Percentiles rank a stretch among this genome's conserved stretches.
Conservation (phyloP, 92 coral and sea anemone species). For the Chrysogorgia sp. region DNA sequence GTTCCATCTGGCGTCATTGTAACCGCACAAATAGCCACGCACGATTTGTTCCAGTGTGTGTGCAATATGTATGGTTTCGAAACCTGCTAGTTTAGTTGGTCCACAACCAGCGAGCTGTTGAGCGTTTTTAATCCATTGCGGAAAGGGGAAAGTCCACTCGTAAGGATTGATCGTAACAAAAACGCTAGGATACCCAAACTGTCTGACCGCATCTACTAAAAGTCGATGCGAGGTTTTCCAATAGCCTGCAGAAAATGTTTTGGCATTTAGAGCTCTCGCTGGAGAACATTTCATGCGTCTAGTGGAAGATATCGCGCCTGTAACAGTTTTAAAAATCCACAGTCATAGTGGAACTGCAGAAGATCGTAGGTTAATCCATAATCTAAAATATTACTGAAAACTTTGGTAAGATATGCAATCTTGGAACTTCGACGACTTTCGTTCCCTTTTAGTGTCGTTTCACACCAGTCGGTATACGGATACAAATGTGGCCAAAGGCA, state of each 20-base stretch:
- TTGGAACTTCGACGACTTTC: background rate
- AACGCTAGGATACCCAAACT: constrained; percentile 15
- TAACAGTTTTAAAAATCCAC: constrained; percentile 42
- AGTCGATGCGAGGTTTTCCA: constrained; percentile 31
- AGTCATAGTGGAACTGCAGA: constrained; percentile 38
- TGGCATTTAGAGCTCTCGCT: constrained; percentile 17
- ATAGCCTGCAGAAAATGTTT: constrained; percentile 1
- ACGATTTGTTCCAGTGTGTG: background rate
- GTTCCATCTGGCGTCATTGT: background rate
- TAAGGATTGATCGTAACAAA: constrained; percentile 21
- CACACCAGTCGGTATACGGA: background rate
- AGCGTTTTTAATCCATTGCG: background rate
- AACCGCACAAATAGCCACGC: background rate
- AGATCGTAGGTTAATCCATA: constrained; percentile 8
- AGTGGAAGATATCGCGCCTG: constrained; percentile 26
- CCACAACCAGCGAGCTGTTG: constrained; percentile 15
- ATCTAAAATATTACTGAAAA: background rate
- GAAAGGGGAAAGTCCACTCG: constrained; percentile 1
- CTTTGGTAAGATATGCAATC: background rate
- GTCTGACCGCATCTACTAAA: constrained; percentile 27
- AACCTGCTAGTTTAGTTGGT: constrained; percentile 17
- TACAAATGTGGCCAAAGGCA: constrained; percentile 15
- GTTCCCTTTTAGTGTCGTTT: background rate
- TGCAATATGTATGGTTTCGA: background rate
- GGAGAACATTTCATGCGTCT: constrained; percentile 7